Base-by-base conservation (phyloP, 2,888 invertebrate species). In the Fragum sueziense region DNA sequence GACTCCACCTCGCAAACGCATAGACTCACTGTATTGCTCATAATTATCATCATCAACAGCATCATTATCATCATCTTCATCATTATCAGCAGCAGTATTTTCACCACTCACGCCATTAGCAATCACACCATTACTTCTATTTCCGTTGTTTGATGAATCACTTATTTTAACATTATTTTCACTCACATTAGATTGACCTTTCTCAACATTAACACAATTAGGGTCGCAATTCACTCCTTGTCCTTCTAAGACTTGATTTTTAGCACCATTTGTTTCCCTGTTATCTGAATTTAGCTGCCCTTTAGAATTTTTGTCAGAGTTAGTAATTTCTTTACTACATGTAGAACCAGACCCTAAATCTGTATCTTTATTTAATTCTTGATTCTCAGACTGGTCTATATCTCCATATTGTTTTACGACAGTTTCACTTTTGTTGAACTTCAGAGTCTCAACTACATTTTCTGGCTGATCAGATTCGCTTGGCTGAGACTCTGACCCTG, bases 11-110 rank as follows among this genome's bases (percentile, higher is more conserved):
- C 84, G 84, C 62, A 80, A 79, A 25, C 84, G 84, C 62, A 80
- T 80, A 25, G 68, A 61, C 61, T 70, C 79, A 31, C 74, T 67
- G 57, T 74, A 71, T 27, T 73, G 80, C 41, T 71, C 68, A 20
- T 76, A 75, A 51, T 73, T 65, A 29, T 74, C 73, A 25, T 71
- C 74, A 27, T 79, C 79, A 80, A 76, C 81, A 37, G 87, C 85
- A 51, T 83, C 80, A 33, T 75, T 69, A 25, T 62, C 20, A 20
- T 33, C 20, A 61, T 61, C 33, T 14, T 27, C 25, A 31, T 2
- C 31, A 2, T 65, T 68, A 62, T n/a, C 76, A 73, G 17, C 73
- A 37, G 68, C 70, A n/a, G n/a, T n/a, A n/a, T n/a, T n/a, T n/a
- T n/a, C n/a, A n/a, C n/a, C n/a, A n/a, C n/a, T n/a, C n/a, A n/a